These are phyloP conservation scores for Gopherus evgoodei DNA, from an alignment of 2,113 vertebrate species.

Conservation along the genomic window DNA sequence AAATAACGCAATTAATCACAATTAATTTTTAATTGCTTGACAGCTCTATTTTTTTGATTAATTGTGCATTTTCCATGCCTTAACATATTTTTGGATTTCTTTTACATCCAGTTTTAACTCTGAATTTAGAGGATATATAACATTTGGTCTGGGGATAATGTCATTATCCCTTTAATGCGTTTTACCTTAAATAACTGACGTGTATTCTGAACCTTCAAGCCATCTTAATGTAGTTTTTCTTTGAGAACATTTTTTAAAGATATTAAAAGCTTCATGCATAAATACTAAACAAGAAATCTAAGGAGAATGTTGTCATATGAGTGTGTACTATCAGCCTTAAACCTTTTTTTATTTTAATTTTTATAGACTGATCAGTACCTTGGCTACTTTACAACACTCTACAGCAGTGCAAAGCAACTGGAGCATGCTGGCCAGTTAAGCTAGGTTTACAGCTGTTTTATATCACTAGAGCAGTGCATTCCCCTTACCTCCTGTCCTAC, in stretches of 20 bases:
- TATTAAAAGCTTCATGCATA: background rate
- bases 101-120: background rate
- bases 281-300: background rate
- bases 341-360: background rate
- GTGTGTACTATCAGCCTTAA: background rate
- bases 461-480: background rate
- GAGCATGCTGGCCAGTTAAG: background rate
- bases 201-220: background rate
- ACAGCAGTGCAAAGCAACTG: background rate
- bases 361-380: background rate
- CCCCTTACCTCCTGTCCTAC: background rate
- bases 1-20: too few relatives aligned
- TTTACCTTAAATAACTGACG: background rate
- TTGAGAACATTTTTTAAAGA: background rate
- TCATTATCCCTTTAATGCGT: background rate
- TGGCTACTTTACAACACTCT: background rate
- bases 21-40: too few relatives aligned
- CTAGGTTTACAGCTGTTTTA: background rate
- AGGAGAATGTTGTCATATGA: background rate
- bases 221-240: rapidly evolving
- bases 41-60: background rate
- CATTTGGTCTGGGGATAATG: background rate
- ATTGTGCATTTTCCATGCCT: background rate
- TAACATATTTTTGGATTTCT: background rate
- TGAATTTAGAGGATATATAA: background rate